A percentile compares a stretch with the other conserved stretches of the same genome.
phyloP scores from a whole-genome alignment of 2,113 vertebrate genomes.

The Stomatorhinus ivindoensis region DNA sequence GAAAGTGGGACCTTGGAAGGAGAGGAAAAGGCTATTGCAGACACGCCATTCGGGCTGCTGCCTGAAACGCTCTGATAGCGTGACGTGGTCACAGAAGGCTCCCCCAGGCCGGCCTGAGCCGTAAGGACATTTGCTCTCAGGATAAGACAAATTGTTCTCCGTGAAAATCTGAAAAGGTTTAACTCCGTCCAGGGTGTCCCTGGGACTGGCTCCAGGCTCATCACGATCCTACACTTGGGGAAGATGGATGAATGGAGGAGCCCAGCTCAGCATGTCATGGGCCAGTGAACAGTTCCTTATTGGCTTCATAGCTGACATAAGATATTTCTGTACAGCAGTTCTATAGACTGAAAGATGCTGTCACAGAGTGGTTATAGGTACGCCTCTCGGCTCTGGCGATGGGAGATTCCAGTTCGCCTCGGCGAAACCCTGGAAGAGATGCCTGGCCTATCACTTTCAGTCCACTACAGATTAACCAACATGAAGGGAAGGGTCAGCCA shows the following conservation, averaged over 20 bases:
- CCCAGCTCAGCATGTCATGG: not conserved
- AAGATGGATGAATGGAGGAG: not conserved
- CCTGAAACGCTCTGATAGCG: not conserved
- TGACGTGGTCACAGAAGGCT: not conserved
- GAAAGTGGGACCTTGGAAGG: not conserved
- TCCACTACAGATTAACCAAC: conserved; percentile 16
- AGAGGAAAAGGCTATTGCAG: not conserved
- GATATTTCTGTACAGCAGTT: not conserved
- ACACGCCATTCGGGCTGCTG: not conserved
- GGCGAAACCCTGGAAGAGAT: not conserved
- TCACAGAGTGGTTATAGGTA: not conserved
- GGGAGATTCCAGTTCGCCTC: not conserved
- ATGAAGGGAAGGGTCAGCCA: not conserved
- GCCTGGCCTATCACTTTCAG: not conserved
- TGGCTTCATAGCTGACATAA: not conserved
- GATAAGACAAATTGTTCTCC: not conserved
- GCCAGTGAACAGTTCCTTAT: not conserved
- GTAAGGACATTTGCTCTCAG: not conserved
- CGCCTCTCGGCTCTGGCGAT: not conserved
- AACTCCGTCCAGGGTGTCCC: not conserved
- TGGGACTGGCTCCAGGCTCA: not conserved
- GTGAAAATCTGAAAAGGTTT: not conserved
- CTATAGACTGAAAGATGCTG: not conserved
- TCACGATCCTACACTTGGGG: not conserved
- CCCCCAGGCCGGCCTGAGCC: not conserved